A percentile compares a stretch with the other conserved stretches of the same genome.
These are phyloP conservation scores for Amphiprion ocellaris DNA, from an alignment of 2,113 vertebrate genomes.

Conservation along the genomic window DNA sequence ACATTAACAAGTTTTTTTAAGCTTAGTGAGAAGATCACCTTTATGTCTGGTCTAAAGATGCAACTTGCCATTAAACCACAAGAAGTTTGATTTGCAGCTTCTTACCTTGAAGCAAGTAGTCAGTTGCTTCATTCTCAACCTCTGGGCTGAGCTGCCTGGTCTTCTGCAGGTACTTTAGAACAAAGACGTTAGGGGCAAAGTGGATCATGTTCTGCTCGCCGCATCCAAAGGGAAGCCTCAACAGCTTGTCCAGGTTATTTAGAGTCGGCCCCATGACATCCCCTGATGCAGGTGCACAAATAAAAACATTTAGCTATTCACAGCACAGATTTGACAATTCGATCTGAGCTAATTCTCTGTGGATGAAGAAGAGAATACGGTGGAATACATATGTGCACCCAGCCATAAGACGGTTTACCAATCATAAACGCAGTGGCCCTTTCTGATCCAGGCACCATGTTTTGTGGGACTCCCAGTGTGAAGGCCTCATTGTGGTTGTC, in stretches of 20 bases:
- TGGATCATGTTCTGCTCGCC: constrained; percentile 98
- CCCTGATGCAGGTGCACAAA: constrained; percentile 79
- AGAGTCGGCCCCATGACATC: constrained; percentile 95
- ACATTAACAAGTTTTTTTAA: background rate
- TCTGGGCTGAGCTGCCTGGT: constrained; percentile 90
- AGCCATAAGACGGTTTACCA: constrained; percentile 78
- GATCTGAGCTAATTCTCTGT: background rate
- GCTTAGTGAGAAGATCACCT: background rate
- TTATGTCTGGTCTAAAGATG: background rate
- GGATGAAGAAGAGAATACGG: background rate
- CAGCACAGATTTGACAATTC: background rate
- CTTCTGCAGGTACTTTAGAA: constrained; percentile 94
- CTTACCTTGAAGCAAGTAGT: constrained; percentile 87
- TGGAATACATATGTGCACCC: background rate
- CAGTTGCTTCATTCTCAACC: constrained; percentile 91
- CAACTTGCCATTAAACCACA: background rate
- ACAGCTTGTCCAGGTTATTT: constrained; percentile 91
- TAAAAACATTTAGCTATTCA: background rate
- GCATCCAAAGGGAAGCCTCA: constrained; percentile 92
- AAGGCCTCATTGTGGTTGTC: constrained; percentile 97
- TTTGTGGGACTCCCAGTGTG: constrained; percentile 92
- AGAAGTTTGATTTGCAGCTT: background rate
- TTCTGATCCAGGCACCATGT: constrained; percentile 93
- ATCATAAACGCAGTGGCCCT: constrained; percentile 92
- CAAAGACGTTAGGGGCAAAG: constrained; percentile 95